These are phyloP conservation scores for Limenitis camilla DNA, from an alignment of 2,888 invertebrate species.

Conservation along the genomic window DNA sequence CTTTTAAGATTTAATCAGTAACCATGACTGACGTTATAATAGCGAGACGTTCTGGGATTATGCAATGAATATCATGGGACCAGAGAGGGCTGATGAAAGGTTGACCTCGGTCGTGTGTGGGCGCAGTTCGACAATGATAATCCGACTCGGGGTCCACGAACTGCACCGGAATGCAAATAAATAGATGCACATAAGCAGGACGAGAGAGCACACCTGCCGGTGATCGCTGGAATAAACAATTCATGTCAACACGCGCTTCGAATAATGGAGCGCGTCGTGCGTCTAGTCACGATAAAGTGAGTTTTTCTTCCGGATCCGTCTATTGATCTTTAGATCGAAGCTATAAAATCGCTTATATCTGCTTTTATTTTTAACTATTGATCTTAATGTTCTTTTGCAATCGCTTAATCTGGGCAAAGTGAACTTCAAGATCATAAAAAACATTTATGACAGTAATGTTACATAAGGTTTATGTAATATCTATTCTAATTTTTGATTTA, in stretches of 20 bases:
- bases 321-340: conserved; percentile 25
- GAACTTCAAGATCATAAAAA: conserved; percentile 16
- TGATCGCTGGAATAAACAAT: conserved; percentile 64
- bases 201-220: conserved; percentile 63
- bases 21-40: conserved; percentile 39
- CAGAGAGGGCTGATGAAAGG: conserved; percentile 47
- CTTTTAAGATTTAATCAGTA: conserved; percentile 31
- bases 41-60: conserved; percentile 27
- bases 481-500: too few species aligned
- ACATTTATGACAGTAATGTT: conserved; percentile 17
- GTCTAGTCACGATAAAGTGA: conserved; percentile 28
- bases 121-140: conserved; percentile 55
- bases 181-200: conserved; percentile 65
- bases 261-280: conserved; percentile 31
- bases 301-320: conserved; percentile 31
- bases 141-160: conserved; percentile 60
- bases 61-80: conserved; percentile 40
- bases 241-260: conserved; percentile 47
- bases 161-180: conserved; percentile 70
- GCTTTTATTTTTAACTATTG: conserved; percentile 19
- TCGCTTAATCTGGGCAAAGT: conserved; percentile 12
- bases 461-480: too few species aligned
- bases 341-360: conserved; percentile 21
- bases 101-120: conserved; percentile 47
- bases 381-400: conserved; percentile 2